Evolutionary conservation across 2,797 vertebrate species (phyloP).

Genomic region (Tarsius wallacei): DNA sequence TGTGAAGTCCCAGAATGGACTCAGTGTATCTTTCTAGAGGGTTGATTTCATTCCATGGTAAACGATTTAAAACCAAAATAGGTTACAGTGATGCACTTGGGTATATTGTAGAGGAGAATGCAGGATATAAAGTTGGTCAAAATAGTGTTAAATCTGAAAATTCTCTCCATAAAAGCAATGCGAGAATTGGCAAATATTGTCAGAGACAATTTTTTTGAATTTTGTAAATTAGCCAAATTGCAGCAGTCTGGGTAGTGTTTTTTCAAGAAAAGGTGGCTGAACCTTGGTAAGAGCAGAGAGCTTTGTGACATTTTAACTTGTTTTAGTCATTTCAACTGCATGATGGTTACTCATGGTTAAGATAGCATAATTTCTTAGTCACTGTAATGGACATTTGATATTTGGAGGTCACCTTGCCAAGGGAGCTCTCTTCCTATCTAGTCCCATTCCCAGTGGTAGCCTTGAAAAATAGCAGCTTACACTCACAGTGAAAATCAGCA

Average conservation of each 20-base stretch:
- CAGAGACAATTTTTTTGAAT: background rate
- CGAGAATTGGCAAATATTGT: background rate
- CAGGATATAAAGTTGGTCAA: background rate
- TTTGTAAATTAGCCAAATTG: background rate
- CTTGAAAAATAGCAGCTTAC: background rate
- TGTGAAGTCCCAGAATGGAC: slow-evolving; percentile 16
- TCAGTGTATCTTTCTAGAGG: background rate
- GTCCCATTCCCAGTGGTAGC: background rate
- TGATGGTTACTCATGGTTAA: background rate
- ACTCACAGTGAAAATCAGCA: background rate
- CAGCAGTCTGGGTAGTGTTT: background rate
- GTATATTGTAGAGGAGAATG: background rate
- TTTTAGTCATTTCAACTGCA: background rate
- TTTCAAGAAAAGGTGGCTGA: background rate
- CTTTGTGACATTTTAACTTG: background rate
- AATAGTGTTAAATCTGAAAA: background rate
- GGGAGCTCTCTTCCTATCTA: background rate
- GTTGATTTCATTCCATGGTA: slow-evolving; percentile 7
- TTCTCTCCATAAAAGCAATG: background rate
- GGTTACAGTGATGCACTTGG: background rate
- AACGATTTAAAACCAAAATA: slow-evolving; percentile 48
- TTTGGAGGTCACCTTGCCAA: background rate
- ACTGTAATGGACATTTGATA: background rate
- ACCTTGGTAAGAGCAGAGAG: background rate
- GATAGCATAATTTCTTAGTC: background rate